These are phyloP conservation scores for Strix aluco DNA, from an alignment of 2,113 vertebrate genomes.

Conservation along the genomic window DNA sequence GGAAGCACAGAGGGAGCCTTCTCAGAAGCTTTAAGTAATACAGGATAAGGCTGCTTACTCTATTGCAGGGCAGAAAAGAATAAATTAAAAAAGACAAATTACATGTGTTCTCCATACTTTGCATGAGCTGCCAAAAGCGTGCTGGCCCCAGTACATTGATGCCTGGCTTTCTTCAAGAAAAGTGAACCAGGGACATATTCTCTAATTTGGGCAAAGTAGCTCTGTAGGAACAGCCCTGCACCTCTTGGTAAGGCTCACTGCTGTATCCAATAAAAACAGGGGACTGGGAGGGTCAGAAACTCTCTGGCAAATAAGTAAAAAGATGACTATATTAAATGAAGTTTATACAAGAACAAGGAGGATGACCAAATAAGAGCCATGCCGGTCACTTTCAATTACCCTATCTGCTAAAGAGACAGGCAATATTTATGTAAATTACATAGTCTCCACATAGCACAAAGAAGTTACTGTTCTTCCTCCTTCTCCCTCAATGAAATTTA, in stretches of 20 bases:
- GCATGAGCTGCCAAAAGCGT: background rate
- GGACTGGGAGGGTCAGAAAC: background rate
- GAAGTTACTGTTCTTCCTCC: slow-evolving; percentile 37
- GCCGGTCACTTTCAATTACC: background rate
- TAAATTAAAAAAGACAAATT: slow-evolving; percentile 11
- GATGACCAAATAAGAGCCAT: background rate
- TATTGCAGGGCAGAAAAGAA: background rate
- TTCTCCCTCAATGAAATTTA: slow-evolving; percentile 36
- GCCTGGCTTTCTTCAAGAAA: background rate
- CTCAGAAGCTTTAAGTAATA: background rate
- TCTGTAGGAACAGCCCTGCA: background rate
- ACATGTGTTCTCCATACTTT: background rate
- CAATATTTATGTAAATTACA: slow-evolving; percentile 48
- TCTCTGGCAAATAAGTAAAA: background rate
- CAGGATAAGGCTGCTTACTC: background rate
- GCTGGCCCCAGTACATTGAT: background rate
- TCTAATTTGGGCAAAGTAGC: background rate
- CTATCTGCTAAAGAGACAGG: slow-evolving; percentile 46
- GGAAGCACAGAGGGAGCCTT: background rate
- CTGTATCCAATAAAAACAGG: background rate
- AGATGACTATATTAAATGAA: background rate
- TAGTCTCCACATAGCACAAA: background rate
- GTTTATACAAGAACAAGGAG: background rate
- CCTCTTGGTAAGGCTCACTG: background rate
- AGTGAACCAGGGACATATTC: background rate